Percentiles rank a stretch among this genome's conserved stretches.
phyloP scores from a whole-genome alignment of 2,113 vertebrate genomes.

The Dascyllus trimaculatus region DNA sequence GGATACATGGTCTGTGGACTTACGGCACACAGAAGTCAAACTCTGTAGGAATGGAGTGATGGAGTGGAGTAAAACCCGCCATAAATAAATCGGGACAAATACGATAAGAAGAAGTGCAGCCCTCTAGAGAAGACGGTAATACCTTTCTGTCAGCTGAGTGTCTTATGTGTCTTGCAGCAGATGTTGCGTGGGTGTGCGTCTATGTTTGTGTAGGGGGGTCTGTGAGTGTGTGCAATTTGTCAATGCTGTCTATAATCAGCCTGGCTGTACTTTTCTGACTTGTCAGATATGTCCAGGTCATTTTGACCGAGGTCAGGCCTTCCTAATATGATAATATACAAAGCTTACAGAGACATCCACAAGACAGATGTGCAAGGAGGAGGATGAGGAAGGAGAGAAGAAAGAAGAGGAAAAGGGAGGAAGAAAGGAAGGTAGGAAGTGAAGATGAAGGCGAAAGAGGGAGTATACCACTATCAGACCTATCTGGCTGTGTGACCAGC shows the following conservation, averaged over 20 bases:
- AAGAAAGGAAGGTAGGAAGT: constrained; percentile 61
- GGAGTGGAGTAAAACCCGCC: constrained; percentile 1
- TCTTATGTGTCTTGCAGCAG: constrained; percentile 37
- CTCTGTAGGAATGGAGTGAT: neutral
- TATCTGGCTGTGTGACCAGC: constrained; percentile 51
- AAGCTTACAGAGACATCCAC: constrained; percentile 25
- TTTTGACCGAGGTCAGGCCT: constrained; percentile 72
- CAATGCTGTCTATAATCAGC: constrained; percentile 50
- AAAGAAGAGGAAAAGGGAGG: constrained; percentile 47
- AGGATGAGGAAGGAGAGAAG: constrained; percentile 51
- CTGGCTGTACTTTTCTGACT: constrained; percentile 57
- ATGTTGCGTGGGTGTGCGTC: constrained; percentile 49
- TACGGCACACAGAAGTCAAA: neutral
- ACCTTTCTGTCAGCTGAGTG: constrained; percentile 26
- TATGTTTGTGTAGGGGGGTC: constrained; percentile 9
- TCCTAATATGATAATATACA: constrained; percentile 59
- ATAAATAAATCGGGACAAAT: constrained; percentile 25
- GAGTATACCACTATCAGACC: constrained; percentile 53
- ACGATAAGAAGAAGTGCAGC: constrained; percentile 5
- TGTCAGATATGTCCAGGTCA: constrained; percentile 70
- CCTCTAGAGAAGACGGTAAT: constrained; percentile 1
- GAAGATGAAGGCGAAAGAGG: constrained; percentile 59
- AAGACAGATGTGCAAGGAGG: constrained; percentile 61
- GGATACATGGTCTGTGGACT: neutral
- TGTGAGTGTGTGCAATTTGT: constrained; percentile 22